Conservation (phyloP, 2,888 invertebrate species). For the Sarcophaga carnaria region DNA sequence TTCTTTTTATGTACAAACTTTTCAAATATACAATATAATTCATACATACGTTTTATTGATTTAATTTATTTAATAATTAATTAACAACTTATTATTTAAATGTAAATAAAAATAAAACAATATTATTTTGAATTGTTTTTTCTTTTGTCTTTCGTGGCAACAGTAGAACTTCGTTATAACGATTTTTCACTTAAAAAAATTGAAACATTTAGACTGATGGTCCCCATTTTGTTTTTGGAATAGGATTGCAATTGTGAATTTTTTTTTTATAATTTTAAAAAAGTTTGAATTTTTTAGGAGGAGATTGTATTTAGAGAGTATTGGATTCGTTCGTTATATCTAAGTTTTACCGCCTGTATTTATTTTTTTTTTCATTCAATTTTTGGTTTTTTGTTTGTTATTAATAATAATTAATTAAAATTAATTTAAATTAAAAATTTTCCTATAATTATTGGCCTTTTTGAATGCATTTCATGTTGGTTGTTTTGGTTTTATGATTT, state of each 20-base stretch:
- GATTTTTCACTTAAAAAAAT: slow-evolving; percentile 15
- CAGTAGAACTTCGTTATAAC: slow-evolving; percentile 40
- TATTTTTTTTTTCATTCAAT: neutral
- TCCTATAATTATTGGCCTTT: slow-evolving; percentile 65
- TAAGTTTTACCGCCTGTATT: slow-evolving; percentile 11
- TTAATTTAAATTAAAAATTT: slow-evolving; percentile 39
- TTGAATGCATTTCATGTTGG: slow-evolving; percentile 45
- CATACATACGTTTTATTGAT: no score
- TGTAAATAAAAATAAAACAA: slow-evolving; percentile 10
- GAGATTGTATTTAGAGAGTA: neutral
- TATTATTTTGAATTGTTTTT: slow-evolving; percentile 1
- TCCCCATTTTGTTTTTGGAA: slow-evolving; percentile 33
- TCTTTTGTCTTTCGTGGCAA: slow-evolving; percentile 18
- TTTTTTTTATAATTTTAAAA: slow-evolving; percentile 9
- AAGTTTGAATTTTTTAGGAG: neutral
- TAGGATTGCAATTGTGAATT: slow-evolving; percentile 45
- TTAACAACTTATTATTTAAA: slow-evolving; percentile 14
- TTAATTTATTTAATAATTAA: slow-evolving; percentile 19
- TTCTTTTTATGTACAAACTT: no score
- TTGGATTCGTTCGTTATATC: slow-evolving; percentile 25
- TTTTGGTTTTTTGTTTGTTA: slow-evolving; percentile 11
- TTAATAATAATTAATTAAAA: neutral
- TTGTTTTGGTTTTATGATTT: neutral
- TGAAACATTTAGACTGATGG: slow-evolving; percentile 41
- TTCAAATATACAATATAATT: no score